These are phyloP conservation scores for Melanotaenia boesemani DNA, from an alignment of 2,797 vertebrate species.

Conservation along the genomic window DNA sequence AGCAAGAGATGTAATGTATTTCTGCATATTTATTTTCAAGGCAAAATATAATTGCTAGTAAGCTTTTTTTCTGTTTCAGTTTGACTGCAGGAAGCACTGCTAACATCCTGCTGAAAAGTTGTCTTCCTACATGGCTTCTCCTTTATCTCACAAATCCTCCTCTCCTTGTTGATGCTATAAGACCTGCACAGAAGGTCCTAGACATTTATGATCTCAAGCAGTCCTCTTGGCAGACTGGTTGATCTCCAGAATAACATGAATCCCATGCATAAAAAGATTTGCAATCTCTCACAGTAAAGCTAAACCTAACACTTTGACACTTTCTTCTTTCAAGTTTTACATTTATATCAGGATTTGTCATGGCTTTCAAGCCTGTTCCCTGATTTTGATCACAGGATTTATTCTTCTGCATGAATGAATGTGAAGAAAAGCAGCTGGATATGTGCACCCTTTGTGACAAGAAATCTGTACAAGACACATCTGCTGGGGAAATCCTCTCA, in stretches of 20 bases:
- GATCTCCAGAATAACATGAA: slow-evolving; percentile 37
- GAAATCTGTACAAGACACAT: slow-evolving; percentile 77
- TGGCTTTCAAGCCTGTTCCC: slow-evolving; percentile 66
- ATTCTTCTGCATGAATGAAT: slow-evolving; percentile 78
- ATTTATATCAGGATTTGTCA: slow-evolving; percentile 83
- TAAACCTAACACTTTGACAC: slow-evolving; percentile 67
- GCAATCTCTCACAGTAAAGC: slow-evolving; percentile 59
- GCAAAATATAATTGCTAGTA: no score
- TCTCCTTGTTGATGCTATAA: slow-evolving; percentile 10
- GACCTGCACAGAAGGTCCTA: slow-evolving; percentile 4
- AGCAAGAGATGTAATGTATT: no score
- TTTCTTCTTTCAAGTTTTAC: slow-evolving; percentile 69
- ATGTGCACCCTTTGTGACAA: slow-evolving; percentile 76
- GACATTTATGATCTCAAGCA: slow-evolving; percentile 28
- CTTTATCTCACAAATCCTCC: slow-evolving; percentile 25
- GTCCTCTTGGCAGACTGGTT: slow-evolving; percentile 36
- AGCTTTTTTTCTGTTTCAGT: neutral
- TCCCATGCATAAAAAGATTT: slow-evolving; percentile 49
- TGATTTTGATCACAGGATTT: slow-evolving; percentile 82
- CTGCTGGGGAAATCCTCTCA: slow-evolving; percentile 68
- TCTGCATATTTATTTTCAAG: no score
- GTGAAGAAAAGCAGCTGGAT: slow-evolving; percentile 70
- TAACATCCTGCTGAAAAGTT: neutral
- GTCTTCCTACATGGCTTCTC: neutral
- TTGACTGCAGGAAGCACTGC: neutral